Evolutionary conservation across 2,113 vertebrate genomes (phyloP), one percentile per base, ranked within the genome.

Genomic region (Heloderma charlesbogerti): DNA sequence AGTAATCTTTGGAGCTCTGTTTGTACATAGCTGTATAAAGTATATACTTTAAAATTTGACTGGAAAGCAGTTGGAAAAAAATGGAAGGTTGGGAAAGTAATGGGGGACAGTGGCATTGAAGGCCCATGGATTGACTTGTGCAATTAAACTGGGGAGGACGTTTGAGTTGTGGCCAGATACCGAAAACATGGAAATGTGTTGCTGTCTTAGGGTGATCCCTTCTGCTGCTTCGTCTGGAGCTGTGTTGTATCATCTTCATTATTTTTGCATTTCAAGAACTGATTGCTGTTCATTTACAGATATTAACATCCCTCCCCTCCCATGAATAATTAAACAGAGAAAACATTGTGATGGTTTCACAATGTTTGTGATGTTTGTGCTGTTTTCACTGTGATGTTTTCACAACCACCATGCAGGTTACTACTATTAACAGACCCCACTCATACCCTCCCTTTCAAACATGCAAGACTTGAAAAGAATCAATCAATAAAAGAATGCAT

Each of bases 361-460:
- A 18, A 18, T 4, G 16, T 63, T 63, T 63, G 60, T 54, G 48
- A 51, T 8, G 8, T 51, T 51, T 51, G 51, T 22, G 60, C 20
- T 22, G 60, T 22, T 63, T 54, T 63, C 60, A 63, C 22, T 5
- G 60, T 22, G 16, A 63, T 18, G 60, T 22, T 22, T 63, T 63
- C 60, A 63, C 60, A 63, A 22, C 60, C 60, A 63, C 60, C 20
- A 8, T 45, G 78, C 81, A 54, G 37, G 45, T 85, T 63, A 37
- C 0, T 0, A 15, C 89, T 85, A 15, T 80, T 88, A 92, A 86
- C 71, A 67, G 63, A 57, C 84, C 88, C 84, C 66, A 85, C 93
- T 51, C 27, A 4, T 91, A 71, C 40, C 90, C 95, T 89, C 91
- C 91, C 94, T 95, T 93, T 81, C 89, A 93, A 92, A 93, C 84